phyloP scores from a whole-genome alignment of 1,140 invertebrate species.

The Zaprionus ghesquierei region DNA sequence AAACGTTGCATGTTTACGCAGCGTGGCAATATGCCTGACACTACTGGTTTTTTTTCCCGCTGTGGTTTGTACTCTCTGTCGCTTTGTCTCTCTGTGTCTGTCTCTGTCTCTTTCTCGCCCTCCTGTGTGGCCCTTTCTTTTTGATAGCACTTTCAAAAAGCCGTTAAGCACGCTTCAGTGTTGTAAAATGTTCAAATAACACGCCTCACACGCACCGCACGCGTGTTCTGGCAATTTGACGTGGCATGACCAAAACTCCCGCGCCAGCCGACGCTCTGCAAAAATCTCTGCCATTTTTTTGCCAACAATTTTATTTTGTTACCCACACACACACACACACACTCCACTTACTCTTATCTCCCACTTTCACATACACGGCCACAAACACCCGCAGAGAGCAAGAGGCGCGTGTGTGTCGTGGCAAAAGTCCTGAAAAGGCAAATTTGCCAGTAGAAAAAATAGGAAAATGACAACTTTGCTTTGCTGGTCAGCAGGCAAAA shows the following conservation, averaged over 20 bases:
- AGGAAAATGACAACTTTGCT: slow-evolving; percentile 49
- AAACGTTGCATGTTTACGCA: slow-evolving; percentile 40
- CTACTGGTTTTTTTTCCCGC: slow-evolving; percentile 17
- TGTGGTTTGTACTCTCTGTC: not conserved
- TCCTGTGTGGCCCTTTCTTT: not conserved
- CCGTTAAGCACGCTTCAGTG: slow-evolving; percentile 72
- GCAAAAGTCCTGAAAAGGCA: slow-evolving; percentile 64
- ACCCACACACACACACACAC: slow-evolving; percentile 3
- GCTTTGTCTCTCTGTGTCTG: not conserved
- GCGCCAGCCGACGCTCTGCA: slow-evolving; percentile 22
- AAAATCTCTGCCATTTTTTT: slow-evolving; percentile 40
- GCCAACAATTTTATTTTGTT: slow-evolving; percentile 26
- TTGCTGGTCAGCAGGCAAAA: slow-evolving; percentile 51
- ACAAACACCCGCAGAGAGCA: slow-evolving; percentile 3
- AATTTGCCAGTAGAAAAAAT: slow-evolving; percentile 64
- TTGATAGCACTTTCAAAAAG: slow-evolving; percentile 69
- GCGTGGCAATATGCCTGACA: slow-evolving; percentile 34
- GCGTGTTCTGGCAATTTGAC: slow-evolving; percentile 68
- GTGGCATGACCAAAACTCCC: slow-evolving; percentile 59
- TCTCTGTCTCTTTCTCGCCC: not conserved
- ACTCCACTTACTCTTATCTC: slow-evolving; percentile 57
- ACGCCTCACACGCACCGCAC: slow-evolving; percentile 55
- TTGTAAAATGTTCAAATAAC: slow-evolving; percentile 71
- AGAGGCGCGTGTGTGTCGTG: slow-evolving; percentile 43
- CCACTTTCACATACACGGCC: slow-evolving; percentile 17